Evolutionary conservation across 2,888 invertebrate genomes (phyloP), one percentile per base, ranked within the genome.

Genomic region (Acrobasis repandana): DNA sequence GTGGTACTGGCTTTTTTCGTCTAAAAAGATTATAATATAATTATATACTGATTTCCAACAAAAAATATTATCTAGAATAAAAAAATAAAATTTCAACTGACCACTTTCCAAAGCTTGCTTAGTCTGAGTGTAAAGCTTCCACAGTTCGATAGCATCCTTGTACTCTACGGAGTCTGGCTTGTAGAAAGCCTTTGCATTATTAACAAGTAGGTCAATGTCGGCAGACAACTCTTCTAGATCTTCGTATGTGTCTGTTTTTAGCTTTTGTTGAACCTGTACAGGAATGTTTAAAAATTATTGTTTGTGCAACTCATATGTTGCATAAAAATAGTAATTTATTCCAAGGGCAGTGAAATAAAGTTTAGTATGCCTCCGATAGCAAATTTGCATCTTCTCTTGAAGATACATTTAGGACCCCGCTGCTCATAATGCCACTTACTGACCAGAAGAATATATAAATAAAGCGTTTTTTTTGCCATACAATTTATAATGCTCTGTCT

Each of bases 221-320:
- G 94, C 94, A 47, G 97, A 95, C 65, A 99, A 92, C 77, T 98
- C 98, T 36, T 98, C 98, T 70, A 99, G 94, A 80, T 98, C 98
- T 70, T 97, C 96, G 85, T 99, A 99, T 60, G 98, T 98, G 73
- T 99, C 99, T 0, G 97, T 98, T 94, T 98, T 98, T 10, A 99
- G 89, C 84, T 99, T 99, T 80, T 98, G 98, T 84, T 99, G 98
- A 3, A 99, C 98, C 89, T 94, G 74, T 9, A 71, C 63, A 36
- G 46, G 1, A 60, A 8, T 43, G n/a, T 38, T 50, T 57, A 2
- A n/a, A n/a, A 43, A 14, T 14, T 14, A 14, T 43, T n/a, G 0
- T 28, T 28, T 28, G 28, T 5, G 28, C 8, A 28, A 28, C 28
- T 28, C 4, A 28, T 5, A 38, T n/a, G 15, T 49, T 9, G 18